Conservation (phyloP, 1,140 invertebrate genomes). For the Hyles euphorbiae region DNA sequence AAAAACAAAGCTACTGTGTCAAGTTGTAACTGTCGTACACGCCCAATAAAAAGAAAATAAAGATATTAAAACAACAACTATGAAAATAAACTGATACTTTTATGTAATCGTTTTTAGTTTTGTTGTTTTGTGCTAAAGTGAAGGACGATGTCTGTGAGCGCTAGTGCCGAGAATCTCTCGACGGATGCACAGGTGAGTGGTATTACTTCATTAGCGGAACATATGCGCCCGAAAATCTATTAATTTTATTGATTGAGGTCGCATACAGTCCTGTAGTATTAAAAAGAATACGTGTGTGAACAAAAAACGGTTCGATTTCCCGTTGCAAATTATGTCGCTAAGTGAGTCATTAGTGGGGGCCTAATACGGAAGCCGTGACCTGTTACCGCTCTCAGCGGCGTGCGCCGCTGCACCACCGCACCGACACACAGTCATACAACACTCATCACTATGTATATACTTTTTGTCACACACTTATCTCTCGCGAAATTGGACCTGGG, state of each 20-base stretch:
- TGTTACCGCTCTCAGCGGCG: constrained; percentile 11
- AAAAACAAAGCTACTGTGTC: constrained; percentile 2
- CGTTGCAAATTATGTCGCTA: constrained; percentile 8
- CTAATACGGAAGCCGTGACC: constrained; percentile 45
- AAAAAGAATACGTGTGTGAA: neutral
- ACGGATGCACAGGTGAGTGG: constrained; percentile 76
- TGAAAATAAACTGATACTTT: constrained; percentile 43
- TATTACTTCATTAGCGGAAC: neutral
- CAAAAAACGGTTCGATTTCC: constrained; percentile 5
- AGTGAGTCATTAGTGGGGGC: constrained; percentile 39
- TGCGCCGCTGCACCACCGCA: constrained; percentile 1
- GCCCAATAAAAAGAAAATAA: constrained; percentile 32
- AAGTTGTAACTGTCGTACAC: constrained; percentile 20
- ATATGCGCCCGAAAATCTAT: no score
- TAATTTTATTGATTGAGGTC: no score
- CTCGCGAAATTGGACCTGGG: neutral
- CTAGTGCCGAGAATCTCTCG: constrained; percentile 80
- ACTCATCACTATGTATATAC: no score
- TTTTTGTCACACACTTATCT: neutral
- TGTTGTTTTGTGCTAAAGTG: constrained; percentile 25
- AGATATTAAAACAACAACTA: constrained; percentile 35
- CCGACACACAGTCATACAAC: no score
- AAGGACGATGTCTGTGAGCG: constrained; percentile 79
- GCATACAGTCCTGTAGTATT: neutral
- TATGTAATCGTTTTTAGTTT: constrained; percentile 27